Evolutionary conservation across 2,888 invertebrate genomes (phyloP).

Genomic region (Spodoptera picta): DNA sequence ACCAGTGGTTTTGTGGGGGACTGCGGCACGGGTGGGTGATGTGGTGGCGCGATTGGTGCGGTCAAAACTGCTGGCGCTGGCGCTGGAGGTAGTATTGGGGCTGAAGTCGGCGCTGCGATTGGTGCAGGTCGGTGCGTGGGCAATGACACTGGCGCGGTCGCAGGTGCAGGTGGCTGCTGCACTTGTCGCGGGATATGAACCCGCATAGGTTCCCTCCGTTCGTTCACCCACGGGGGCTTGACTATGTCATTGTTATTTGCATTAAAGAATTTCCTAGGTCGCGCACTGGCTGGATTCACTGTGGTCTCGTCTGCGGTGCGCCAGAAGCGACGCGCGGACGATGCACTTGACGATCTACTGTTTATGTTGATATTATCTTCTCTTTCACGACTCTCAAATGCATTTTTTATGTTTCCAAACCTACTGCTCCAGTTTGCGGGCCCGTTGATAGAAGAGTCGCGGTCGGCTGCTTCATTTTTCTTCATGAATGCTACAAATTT

Average conservation of each 20-base stretch:
- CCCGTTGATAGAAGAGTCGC: conserved; percentile 60
- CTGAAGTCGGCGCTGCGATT: conserved; percentile 12
- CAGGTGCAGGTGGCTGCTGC: conserved; percentile 47
- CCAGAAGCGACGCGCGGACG: conserved; percentile 90
- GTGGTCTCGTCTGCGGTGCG: conserved; percentile 88
- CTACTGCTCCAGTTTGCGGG: conserved; percentile 93
- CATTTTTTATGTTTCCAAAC: conserved; percentile 94
- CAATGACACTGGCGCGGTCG: conserved; percentile 14
- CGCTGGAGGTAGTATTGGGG: conserved; percentile 10
- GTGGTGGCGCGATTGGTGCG: conserved; percentile 45
- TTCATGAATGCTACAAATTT: conserved; percentile 95
- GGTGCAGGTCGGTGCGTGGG: conserved; percentile 20
- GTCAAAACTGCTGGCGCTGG: conserved; percentile 16
- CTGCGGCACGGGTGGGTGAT: conserved; percentile 61
- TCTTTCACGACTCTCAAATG: conserved; percentile 91
- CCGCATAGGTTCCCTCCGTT: conserved; percentile 71
- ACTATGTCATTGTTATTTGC: conserved; percentile 75
- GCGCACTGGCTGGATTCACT: conserved; percentile 60
- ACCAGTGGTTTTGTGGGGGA: conserved; percentile 72
- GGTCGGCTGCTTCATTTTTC: conserved; percentile 88
- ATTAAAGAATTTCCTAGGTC: conserved; percentile 66
- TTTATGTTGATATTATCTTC: conserved; percentile 60
- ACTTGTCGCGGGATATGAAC: conserved; percentile 54
- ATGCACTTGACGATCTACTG: conserved; percentile 81
- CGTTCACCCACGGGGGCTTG: conserved; percentile 82